Conservation (phyloP, 2,797 vertebrate genomes). For the Girardinus metallicus region DNA sequence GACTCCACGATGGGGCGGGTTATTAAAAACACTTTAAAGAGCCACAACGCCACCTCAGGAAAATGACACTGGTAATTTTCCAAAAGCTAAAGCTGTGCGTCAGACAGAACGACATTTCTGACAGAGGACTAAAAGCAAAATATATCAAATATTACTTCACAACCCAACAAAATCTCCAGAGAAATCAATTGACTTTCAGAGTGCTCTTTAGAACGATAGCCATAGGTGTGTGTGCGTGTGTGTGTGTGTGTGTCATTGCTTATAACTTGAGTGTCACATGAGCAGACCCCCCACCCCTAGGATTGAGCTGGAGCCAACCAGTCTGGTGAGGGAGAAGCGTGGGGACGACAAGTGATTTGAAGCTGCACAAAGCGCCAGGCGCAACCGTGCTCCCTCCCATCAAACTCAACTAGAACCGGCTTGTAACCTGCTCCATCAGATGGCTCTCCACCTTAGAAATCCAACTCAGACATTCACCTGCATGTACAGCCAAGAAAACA, state of each 20-base stretch:
- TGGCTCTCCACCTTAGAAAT: conserved; percentile 16
- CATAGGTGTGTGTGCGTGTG: conserved; percentile 50
- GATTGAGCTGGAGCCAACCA: conserved; percentile 71
- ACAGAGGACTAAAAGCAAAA: background rate
- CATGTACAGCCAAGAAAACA: background rate
- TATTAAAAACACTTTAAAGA: conserved; percentile 34
- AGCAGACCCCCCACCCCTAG: conserved; percentile 56
- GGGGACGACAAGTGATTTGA: conserved; percentile 48
- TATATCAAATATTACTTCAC: background rate
- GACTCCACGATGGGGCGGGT: conserved; percentile 37
- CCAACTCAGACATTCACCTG: conserved; percentile 15
- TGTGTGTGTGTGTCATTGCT: conserved; percentile 57
- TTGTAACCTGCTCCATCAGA: conserved; percentile 15
- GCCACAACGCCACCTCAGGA: conserved; percentile 20
- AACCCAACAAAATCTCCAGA: conserved; percentile 16
- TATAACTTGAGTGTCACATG: conserved; percentile 75
- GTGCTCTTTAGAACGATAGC: conserved; percentile 51
- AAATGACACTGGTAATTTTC: conserved; percentile 6
- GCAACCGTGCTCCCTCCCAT: conserved; percentile 27
- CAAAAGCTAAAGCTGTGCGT: conserved; percentile 3
- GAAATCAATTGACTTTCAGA: conserved; percentile 70
- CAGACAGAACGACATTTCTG: background rate
- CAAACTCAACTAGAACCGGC: conserved; percentile 46
- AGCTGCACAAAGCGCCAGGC: conserved; percentile 13
- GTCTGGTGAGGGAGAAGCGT: conserved; percentile 70